Evolutionary conservation across 2,113 vertebrate genomes (phyloP), one percentile per base, ranked within the genome.

Genomic region (Megalops atlanticus): DNA sequence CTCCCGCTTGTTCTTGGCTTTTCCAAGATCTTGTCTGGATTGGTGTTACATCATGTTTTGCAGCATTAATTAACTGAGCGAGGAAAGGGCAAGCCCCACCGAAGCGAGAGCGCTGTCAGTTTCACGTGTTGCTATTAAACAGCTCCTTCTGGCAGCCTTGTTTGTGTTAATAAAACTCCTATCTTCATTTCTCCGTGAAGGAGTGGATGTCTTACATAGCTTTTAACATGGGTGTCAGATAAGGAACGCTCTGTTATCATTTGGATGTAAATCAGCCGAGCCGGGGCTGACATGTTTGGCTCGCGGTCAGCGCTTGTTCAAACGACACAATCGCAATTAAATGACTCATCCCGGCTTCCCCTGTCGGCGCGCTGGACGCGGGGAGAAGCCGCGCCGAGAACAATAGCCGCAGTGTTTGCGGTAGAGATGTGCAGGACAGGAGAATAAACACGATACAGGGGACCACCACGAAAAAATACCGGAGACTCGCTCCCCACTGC

Each of bases 311-410:
- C 49, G 76, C 71, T 80, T 84, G 80, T 81, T 80, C 77, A 64
- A 85, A 85, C 69, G 78, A 36, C 39, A 80, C 0, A 14, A 0
- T 31, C 80, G 27, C 31, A 75, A 74, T 72, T 18, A 64, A 69
- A 18, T 36, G 76, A 85, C 45, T 85, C 43, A 76, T 86, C 78
- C 82, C 6, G 58, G 84, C 75, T 83, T 72, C 77, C 33, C 68
- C 54, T 83, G 75, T 21, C 38, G 80, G n/a, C 83, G 39, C 82
- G 81, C 52, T 79, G 84, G 80, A 86, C 83, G 84, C 74, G 3
- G 84, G 89, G 87, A 89, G 86, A 84, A 7, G 78, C 49, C 85
- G 7, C 18, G 71, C 24, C 3, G 2, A 71, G 82, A 88, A 89
- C 85, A 87, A 58, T 71, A 86, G 85, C 39, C 82, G 80, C 35